Evolutionary conservation across 2,888 invertebrate species (phyloP).

Genomic region (Cryptocephalus primarius): DNA sequence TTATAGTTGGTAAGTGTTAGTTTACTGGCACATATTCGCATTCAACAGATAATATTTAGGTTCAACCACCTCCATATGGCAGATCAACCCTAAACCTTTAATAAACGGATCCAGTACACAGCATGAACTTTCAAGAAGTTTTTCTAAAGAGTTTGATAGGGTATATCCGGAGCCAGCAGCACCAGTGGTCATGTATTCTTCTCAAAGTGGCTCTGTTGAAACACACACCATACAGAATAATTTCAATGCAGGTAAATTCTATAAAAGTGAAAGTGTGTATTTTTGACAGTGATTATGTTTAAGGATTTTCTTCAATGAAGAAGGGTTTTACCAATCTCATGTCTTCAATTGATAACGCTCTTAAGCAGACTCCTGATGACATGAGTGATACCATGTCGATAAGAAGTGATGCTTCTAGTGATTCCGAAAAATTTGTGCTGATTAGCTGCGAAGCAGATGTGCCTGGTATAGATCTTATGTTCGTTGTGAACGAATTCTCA

Average conservation of each 20-base stretch:
- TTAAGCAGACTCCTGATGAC: slow-evolving; percentile 62
- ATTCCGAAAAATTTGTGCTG: slow-evolving; percentile 77
- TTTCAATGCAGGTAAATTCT: slow-evolving; percentile 37
- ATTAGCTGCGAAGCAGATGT: slow-evolving; percentile 55
- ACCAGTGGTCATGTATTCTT: slow-evolving; percentile 1
- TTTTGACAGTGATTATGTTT: slow-evolving; percentile 4
- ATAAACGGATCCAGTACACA: slow-evolving; percentile 17
- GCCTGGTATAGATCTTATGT: slow-evolving; percentile 60
- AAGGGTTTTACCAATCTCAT: slow-evolving; percentile 75
- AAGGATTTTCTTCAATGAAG: slow-evolving; percentile 65
- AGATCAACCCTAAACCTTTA: slow-evolving; percentile 21
- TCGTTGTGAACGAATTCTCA: slow-evolving; percentile 37
- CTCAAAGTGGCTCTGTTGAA: no score
- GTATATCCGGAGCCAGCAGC: slow-evolving; percentile 6
- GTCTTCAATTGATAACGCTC: slow-evolving; percentile 74
- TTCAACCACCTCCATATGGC: slow-evolving; percentile 29
- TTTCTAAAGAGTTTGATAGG: slow-evolving; percentile 17
- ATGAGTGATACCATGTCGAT: slow-evolving; percentile 65
- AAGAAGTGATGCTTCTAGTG: slow-evolving; percentile 75
- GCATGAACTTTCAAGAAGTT: slow-evolving; percentile 13
- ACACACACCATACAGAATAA: slow-evolving; percentile 30
- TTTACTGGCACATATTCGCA: not conserved
- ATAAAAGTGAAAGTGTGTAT: no score
- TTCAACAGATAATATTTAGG: slow-evolving; percentile 11
- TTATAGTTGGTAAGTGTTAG: slow-evolving; percentile 31